These are phyloP conservation scores for Willowsia nigromaculata DNA, from an alignment of 2,888 invertebrate genomes.

Conservation along the genomic window DNA sequence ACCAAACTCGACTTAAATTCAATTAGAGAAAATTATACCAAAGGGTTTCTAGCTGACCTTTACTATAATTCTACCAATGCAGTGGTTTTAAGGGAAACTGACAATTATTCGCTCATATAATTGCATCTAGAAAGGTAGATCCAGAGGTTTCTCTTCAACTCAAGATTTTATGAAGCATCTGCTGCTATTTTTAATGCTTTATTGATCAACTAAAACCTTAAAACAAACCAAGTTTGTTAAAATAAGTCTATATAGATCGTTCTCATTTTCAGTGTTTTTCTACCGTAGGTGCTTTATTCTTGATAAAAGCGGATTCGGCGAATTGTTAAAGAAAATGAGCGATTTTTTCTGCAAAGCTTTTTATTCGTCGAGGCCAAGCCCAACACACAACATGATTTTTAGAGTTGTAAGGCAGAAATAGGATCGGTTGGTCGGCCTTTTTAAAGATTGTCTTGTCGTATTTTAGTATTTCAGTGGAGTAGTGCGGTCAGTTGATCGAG, in stretches of 20 bases:
- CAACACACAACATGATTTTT: not conserved
- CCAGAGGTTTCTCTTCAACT: no score
- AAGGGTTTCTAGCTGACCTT: not conserved
- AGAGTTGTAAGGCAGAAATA: not conserved
- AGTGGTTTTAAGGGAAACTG: not conserved
- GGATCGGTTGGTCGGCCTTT: not conserved
- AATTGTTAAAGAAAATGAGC: slow-evolving; percentile 2
- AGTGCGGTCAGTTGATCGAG: not conserved
- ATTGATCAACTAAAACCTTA: no score
- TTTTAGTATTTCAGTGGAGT: slow-evolving; percentile 28
- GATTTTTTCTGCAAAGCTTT: not conserved
- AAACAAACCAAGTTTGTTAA: not conserved
- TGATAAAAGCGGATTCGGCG: not conserved
- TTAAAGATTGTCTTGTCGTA: slow-evolving; percentile 9
- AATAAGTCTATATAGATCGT: not conserved
- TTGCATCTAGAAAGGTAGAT: no score
- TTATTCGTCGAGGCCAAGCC: not conserved
- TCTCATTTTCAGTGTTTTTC: not conserved
- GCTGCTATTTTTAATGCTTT: no score
- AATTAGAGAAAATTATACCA: not conserved
- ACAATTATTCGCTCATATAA: no score
- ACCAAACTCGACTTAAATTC: slow-evolving; percentile 4
- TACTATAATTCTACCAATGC: not conserved
- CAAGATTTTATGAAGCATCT: no score
- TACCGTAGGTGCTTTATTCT: not conserved